These are phyloP conservation scores for Lepetodrilus schrolli DNA, from an alignment of 2,888 invertebrate species.

Conservation along the genomic window DNA sequence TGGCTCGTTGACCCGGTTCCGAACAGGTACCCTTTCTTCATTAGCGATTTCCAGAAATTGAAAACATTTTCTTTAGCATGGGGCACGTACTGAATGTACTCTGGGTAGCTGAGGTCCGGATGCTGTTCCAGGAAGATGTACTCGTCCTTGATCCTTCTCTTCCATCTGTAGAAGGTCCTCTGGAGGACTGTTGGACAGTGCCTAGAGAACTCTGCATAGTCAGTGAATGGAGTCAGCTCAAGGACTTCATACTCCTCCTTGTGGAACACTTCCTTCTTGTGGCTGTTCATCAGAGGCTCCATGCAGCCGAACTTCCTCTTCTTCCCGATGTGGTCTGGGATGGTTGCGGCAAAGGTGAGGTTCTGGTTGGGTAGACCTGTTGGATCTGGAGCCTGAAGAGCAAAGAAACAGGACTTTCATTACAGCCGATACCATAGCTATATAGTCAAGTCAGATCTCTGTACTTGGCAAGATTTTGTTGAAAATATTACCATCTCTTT, in stretches of 20 bases:
- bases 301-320: conserved; percentile 3
- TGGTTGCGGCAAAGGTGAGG: background rate
- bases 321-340: conserved; percentile 11
- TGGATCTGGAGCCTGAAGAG: no score
- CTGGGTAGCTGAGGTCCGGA: conserved; percentile 40
- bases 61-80: conserved; percentile 46
- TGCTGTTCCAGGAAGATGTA: conserved; percentile 48
- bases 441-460: no score
- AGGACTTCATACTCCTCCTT: conserved; percentile 48
- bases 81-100: conserved; percentile 42
- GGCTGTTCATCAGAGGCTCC: conserved; percentile 23
- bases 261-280: conserved; percentile 45
- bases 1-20: conserved; percentile 26
- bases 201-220: conserved; percentile 45
- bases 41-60: conserved; percentile 41
- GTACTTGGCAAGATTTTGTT: no score
- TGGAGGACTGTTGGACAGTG: conserved; percentile 46
- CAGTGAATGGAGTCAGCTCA: conserved; percentile 46
- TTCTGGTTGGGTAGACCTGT: background rate
- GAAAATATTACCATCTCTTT: no score
- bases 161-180: conserved; percentile 50
- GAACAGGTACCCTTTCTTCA: conserved; percentile 43
- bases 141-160: conserved; percentile 48
- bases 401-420: no score
- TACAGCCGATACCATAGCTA: no score